Conservation (phyloP, 1,140 invertebrate species). For the Ceratosolen fusciceps region DNA sequence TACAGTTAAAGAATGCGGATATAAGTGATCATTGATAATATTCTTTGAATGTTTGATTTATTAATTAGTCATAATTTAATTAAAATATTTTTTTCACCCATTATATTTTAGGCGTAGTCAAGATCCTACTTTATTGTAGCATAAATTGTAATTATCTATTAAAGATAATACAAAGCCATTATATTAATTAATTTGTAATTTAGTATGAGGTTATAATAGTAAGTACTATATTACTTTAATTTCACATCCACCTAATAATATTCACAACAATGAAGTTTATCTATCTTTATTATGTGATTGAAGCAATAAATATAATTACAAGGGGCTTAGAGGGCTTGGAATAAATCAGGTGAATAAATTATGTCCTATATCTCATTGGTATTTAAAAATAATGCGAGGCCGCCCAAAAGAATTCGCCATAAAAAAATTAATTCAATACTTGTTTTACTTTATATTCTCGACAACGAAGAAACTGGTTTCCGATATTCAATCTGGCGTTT, state of each 20-base stretch:
- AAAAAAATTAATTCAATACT: neutral
- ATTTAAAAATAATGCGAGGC: neutral
- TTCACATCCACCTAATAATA: too few species aligned
- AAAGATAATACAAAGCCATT: too few species aligned
- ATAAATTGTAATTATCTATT: too few species aligned
- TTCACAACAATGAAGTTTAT: too few species aligned
- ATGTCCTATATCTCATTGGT: neutral
- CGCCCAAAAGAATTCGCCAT: neutral
- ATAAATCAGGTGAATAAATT: neutral
- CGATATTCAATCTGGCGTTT: neutral
- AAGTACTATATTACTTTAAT: too few species aligned
- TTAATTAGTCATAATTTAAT: neutral
- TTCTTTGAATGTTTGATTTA: conserved; percentile 25
- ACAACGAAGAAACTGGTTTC: neutral
- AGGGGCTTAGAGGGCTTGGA: neutral
- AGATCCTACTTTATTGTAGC: too few species aligned
- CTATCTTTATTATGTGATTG: too few species aligned
- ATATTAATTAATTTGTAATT: too few species aligned
- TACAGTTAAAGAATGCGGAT: conserved; percentile 24
- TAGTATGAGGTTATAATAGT: too few species aligned
- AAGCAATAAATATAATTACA: too few species aligned
- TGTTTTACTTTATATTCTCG: conserved; percentile 1
- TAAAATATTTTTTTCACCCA: too few species aligned
- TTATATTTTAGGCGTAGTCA: too few species aligned
- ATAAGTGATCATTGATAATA: conserved; percentile 28